Evolutionary conservation across 2,888 invertebrate genomes (phyloP).

Genomic region (Ennomos fuscantarius): DNA sequence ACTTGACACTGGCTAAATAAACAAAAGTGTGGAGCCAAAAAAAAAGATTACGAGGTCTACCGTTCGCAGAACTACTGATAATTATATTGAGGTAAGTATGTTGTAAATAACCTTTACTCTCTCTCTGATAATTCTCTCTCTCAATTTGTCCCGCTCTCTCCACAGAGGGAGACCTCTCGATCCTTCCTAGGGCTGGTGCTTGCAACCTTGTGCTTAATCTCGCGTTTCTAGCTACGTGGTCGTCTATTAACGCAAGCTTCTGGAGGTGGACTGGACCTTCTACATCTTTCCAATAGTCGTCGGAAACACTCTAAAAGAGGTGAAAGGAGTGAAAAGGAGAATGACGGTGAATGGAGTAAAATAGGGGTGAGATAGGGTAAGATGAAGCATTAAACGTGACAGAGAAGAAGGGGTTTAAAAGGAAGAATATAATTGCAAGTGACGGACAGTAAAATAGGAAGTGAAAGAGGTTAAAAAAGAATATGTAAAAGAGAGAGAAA

Average conservation of each 20-base stretch:
- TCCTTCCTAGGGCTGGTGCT: constrained; percentile 57
- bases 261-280: constrained; percentile 48
- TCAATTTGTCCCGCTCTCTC: constrained; percentile 68
- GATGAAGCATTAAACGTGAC: no score
- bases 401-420: background rate
- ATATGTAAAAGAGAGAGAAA: no score
- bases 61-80: no score
- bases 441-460: no score
- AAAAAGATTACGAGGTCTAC: no score
- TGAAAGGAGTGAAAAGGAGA: background rate
- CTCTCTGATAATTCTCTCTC: constrained; percentile 66
- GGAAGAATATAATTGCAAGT: no score
- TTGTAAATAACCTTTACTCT: constrained; percentile 62
- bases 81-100: no score
- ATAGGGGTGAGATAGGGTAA: no score
- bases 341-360: background rate
- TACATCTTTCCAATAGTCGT: constrained; percentile 59
- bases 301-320: constrained; percentile 46
- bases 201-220: constrained; percentile 56
- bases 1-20: no score
- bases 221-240: constrained; percentile 50
- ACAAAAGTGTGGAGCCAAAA: no score
- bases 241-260: constrained; percentile 57
- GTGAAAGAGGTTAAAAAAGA: no score
- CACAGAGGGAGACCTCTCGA: constrained; percentile 65